Conservation (phyloP, 2,113 vertebrate genomes). For the Rhinichthys klamathensis region DNA sequence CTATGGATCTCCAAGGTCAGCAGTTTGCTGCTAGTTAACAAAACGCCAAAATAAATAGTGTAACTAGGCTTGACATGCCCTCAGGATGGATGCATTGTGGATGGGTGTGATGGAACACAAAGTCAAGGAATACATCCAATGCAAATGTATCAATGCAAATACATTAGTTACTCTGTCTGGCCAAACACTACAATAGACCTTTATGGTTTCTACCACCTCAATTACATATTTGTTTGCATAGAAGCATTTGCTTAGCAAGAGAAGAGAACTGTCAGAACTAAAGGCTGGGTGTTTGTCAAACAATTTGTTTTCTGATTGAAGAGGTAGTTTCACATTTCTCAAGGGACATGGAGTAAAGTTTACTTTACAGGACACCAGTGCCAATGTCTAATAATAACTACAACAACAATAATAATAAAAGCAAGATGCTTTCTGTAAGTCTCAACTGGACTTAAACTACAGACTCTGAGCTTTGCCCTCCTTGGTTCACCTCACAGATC, state of each 20-base stretch:
- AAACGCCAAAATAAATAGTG: slow-evolving; percentile 18
- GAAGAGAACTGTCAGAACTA: slow-evolving; percentile 36
- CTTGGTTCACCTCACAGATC: neutral
- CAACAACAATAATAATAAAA: slow-evolving; percentile 38
- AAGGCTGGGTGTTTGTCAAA: slow-evolving; percentile 33
- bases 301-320: slow-evolving; percentile 46
- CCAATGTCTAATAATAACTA: slow-evolving; percentile 54
- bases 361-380: slow-evolving; percentile 52
- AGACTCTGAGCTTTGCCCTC: slow-evolving; percentile 13
- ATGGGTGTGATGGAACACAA: neutral
- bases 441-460: neutral
- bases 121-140: neutral
- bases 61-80: neutral
- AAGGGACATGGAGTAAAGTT: slow-evolving; percentile 56
- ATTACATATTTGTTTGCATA: slow-evolving; percentile 38
- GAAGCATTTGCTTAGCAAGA: slow-evolving; percentile 41
- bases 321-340: slow-evolving; percentile 75
- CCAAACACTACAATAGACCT: neutral
- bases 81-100: slow-evolving; percentile 11
- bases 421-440: slow-evolving; percentile 8
- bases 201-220: neutral
- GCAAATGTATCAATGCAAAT: slow-evolving; percentile 41
- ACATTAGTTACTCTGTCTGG: neutral
- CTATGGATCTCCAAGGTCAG: slow-evolving; percentile 12
- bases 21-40: neutral